Evolutionary conservation across 2,888 invertebrate genomes (phyloP).

Genomic region (Lagria hirta): DNA sequence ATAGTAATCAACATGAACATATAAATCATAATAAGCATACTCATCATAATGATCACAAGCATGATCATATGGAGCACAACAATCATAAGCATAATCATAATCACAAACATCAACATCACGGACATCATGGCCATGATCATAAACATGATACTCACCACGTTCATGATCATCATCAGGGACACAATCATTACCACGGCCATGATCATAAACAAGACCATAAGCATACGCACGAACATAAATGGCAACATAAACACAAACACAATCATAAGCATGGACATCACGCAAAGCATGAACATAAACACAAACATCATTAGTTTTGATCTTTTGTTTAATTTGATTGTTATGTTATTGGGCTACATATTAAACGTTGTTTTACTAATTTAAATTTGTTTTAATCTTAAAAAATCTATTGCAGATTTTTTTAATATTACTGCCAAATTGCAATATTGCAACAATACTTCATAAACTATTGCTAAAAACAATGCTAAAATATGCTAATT

Average conservation of each 20-base stretch:
- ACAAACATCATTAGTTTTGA: slow-evolving; percentile 23
- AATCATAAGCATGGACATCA: slow-evolving; percentile 31
- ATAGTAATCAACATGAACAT: slow-evolving; percentile 26
- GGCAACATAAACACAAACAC: slow-evolving; percentile 34
- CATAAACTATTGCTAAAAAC: too few species aligned
- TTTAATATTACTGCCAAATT: too few species aligned
- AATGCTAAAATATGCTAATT: too few species aligned
- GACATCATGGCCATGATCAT: slow-evolving; percentile 32
- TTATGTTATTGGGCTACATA: too few species aligned
- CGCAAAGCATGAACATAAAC: slow-evolving; percentile 23
- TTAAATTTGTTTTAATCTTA: slow-evolving; percentile 12
- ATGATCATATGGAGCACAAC: slow-evolving; percentile 28
- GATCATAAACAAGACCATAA: slow-evolving; percentile 32
- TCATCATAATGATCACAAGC: slow-evolving; percentile 30
- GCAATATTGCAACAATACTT: too few species aligned
- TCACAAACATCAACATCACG: slow-evolving; percentile 30
- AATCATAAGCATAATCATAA: slow-evolving; percentile 30
- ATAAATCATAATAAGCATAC: slow-evolving; percentile 29
- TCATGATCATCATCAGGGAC: slow-evolving; percentile 38
- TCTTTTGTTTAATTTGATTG: too few species aligned
- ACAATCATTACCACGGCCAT: slow-evolving; percentile 36
- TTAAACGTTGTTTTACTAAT: slow-evolving; percentile 6
- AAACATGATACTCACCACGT: slow-evolving; percentile 32
- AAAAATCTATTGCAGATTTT: too few species aligned
- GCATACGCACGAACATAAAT: slow-evolving; percentile 33